Base-by-base conservation (phyloP, 2,113 vertebrate genomes). In the Tetrao urogallus region DNA sequence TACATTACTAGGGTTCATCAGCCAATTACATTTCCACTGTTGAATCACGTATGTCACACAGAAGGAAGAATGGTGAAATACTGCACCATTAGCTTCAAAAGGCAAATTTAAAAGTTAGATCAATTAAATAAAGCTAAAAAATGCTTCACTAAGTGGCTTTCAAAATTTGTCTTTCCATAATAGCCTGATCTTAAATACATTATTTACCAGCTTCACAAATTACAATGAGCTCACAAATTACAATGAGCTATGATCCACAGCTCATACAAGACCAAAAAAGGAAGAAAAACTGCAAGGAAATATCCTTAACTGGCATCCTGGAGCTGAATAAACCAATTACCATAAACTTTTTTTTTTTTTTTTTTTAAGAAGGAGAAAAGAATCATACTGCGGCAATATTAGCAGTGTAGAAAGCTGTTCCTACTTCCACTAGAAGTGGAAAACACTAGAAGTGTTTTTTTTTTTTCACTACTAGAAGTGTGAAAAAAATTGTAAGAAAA, bases 191-290 rank as follows among this genome's bases (percentile, higher is more conserved):
- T 88, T 84, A 43, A 36, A 72, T n/a, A 77, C 66, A 3, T 18
- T 89, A 72, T 58, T 82, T 24, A 73, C 38, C 45, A 80, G 22
- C 38, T 88, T 83, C 87, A 43, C 42, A 43, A 43, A 43, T 16
- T 43, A 43, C 42, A 16, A 17, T 43, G 13, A 70, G 38, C 2
- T 36, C 60, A 75, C 42, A 72, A 89, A 84, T 84, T 63, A 87
- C 40, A 88, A 42, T 66, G 30, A 80, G 52, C 13, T 87, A 42
- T 0, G 1, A 30, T 50, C 58, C 63, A 88, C 64, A 77, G 69
- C 9, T 88, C 18, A 71, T 71, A 83, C 69, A 86, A 90, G 45
- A 93, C 69, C 69, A 86, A 86, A 91, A 83, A 92, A 71, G 69
- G 72, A 90, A 86, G 28, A 92, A 94, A 93, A 90, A 64, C 42